Conservation (phyloP, 1,140 invertebrate species). For the Gryon sp. region DNA sequence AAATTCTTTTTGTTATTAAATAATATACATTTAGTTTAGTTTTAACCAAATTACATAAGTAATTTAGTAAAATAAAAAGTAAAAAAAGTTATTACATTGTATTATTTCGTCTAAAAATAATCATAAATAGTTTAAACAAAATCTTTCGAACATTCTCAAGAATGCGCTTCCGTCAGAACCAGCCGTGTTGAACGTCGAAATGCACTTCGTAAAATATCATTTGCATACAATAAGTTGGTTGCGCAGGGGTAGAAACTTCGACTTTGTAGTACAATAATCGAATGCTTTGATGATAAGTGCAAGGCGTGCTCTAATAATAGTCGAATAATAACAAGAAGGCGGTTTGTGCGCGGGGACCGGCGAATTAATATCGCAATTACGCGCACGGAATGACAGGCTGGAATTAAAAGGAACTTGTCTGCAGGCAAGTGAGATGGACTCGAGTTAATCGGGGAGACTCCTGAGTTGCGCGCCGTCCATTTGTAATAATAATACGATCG, state of each 20-base stretch:
- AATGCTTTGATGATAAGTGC: slow-evolving; percentile 6
- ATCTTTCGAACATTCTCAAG: no score
- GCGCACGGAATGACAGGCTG: slow-evolving; percentile 32
- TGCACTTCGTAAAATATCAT: no score
- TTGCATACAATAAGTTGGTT: slow-evolving; percentile 33
- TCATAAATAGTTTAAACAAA: no score
- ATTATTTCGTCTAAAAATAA: no score
- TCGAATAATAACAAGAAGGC: slow-evolving; percentile 24
- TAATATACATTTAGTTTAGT: no score
- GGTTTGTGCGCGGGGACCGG: neutral
- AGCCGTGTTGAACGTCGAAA: no score
- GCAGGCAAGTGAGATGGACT: slow-evolving; percentile 28
- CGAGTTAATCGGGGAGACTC: slow-evolving; percentile 22
- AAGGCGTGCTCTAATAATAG: slow-evolving; percentile 43
- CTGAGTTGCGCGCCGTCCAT: slow-evolving; percentile 19
- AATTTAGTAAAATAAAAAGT: no score
- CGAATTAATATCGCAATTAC: slow-evolving; percentile 60
- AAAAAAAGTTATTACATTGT: no score
- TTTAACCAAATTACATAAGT: no score
- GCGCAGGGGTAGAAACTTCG: neutral
- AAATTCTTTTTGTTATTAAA: no score
- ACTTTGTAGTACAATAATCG: slow-evolving; percentile 16
- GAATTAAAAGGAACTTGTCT: slow-evolving; percentile 48
- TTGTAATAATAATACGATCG: slow-evolving; percentile 72
- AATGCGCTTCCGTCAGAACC: slow-evolving; percentile 18